Conservation (phyloP, 2,113 vertebrate species). For the Conger conger region DNA sequence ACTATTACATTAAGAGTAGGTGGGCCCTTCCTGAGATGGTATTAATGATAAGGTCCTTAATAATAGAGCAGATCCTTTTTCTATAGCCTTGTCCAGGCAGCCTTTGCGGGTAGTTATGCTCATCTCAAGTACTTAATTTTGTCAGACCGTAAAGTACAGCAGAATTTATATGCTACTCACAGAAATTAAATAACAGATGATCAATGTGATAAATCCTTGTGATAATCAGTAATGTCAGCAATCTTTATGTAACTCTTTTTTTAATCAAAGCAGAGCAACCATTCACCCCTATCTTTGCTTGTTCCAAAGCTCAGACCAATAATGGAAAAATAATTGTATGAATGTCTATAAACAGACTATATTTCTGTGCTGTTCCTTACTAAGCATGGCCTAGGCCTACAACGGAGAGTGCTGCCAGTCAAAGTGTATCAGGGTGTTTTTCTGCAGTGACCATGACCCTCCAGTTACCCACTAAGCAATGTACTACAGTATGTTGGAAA, state of each 20-base stretch:
- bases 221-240: not conserved
- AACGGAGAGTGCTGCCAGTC: slow-evolving; percentile 39
- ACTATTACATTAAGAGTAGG: slow-evolving; percentile 55
- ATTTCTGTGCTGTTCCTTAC: not conserved
- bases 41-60: slow-evolving; percentile 56
- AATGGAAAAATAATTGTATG: not conserved
- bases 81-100: slow-evolving; percentile 38
- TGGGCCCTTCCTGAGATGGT: slow-evolving; percentile 50
- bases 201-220: not conserved
- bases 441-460: slow-evolving; percentile 31
- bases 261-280: not conserved
- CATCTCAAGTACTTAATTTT: slow-evolving; percentile 34
- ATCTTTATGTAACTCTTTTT: not conserved
- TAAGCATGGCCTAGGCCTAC: not conserved
- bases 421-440: slow-evolving; percentile 38
- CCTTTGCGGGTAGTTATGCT: slow-evolving; percentile 33
- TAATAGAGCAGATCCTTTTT: slow-evolving; percentile 47
- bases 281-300: not conserved
- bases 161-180: slow-evolving; percentile 28
- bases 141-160: slow-evolving; percentile 25
- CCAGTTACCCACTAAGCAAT: slow-evolving; percentile 22
- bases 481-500: slow-evolving; percentile 5
- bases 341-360: not conserved
- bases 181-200: slow-evolving; percentile 28
- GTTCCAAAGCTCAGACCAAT: not conserved